Evolutionary conservation across 2,113 vertebrate species (phyloP), one percentile per base, ranked within the genome.

Genomic region (Garra rufa): DNA sequence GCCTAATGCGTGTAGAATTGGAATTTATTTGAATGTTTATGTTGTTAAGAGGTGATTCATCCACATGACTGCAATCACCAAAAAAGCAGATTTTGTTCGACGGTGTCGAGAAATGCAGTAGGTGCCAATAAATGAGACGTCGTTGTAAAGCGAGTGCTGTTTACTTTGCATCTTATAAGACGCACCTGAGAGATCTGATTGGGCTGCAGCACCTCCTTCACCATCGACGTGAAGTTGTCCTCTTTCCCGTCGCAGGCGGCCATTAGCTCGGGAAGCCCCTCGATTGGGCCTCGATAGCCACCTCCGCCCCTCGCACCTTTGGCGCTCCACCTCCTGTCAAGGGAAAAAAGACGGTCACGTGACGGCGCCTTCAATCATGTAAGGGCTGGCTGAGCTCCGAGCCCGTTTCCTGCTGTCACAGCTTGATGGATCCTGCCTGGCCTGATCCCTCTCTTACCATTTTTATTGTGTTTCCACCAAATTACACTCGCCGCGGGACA

Each of bases 231-330:
- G 79, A 99, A 97, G 65, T 95, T 74, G 41, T 91, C 91, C 86
- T 98, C 96, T 83, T 91, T 96, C 78, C 98, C 97, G 55, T 92
- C 91, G 4, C 98, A 99, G 86, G 93, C 94, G 41, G 95, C 95
- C 10, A 99, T 95, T 80, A 99, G 93, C 87, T 99, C 97, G 10
- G 98, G 98, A 88, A 99, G 97, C 87, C 95, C 96, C 89, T 99
- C 97, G 0, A 99, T 92, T 41, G 95, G 93, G 17, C 95, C 94
- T 14, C 85, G 92, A 88, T 92, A 92, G 77, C 91, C 91, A 6
- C 0, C 84, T 17, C 84, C 28, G 0, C 91, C 87, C 83, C 88
- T 95, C 19, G 82, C 92, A 85, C 89, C 90, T 86, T 85, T 87
- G 88, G 94, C 92, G 44, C 88, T 92, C 92, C 95, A 96, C 88